phyloP scores from a whole-genome alignment of 2,888 invertebrate genomes.

The Piscicola geometra region DNA sequence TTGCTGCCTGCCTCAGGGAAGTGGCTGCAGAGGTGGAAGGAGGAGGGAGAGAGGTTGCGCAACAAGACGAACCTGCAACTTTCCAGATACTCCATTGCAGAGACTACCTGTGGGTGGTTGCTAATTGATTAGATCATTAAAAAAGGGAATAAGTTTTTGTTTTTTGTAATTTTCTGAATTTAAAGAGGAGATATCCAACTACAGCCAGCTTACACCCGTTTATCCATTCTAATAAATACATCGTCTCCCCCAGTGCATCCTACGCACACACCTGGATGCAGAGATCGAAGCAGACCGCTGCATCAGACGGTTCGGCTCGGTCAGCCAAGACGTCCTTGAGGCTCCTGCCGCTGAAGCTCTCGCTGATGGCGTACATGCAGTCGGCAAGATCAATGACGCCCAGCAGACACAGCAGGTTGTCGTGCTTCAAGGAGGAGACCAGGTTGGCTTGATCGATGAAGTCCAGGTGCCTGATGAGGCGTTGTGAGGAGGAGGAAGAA shows the following conservation, averaged over 20 bases:
- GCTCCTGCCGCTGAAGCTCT: slow-evolving; percentile 40
- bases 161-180: too few relatives aligned
- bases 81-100: too few relatives aligned
- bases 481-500: slow-evolving; percentile 28
- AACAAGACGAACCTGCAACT: too few relatives aligned
- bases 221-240: too few relatives aligned
- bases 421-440: slow-evolving; percentile 40
- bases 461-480: slow-evolving; percentile 39
- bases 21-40: slow-evolving; percentile 25
- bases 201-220: too few relatives aligned
- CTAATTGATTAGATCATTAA: too few relatives aligned
- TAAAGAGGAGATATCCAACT: too few relatives aligned
- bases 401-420: slow-evolving; percentile 42
- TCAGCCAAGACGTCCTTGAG: slow-evolving; percentile 41
- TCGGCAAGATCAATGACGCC: slow-evolving; percentile 40
- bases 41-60: too few relatives aligned
- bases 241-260: too few relatives aligned
- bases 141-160: too few relatives aligned
- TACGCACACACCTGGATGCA: slow-evolving; percentile 19
- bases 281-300: not conserved
- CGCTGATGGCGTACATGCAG: slow-evolving; percentile 42
- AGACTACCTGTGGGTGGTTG: too few relatives aligned
- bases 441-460: slow-evolving; percentile 42
- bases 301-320: not conserved
- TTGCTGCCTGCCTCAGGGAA: slow-evolving; percentile 37